Evolutionary conservation across 2,797 vertebrate genomes (phyloP).

Genomic region (Thalassophryne amazonica): DNA sequence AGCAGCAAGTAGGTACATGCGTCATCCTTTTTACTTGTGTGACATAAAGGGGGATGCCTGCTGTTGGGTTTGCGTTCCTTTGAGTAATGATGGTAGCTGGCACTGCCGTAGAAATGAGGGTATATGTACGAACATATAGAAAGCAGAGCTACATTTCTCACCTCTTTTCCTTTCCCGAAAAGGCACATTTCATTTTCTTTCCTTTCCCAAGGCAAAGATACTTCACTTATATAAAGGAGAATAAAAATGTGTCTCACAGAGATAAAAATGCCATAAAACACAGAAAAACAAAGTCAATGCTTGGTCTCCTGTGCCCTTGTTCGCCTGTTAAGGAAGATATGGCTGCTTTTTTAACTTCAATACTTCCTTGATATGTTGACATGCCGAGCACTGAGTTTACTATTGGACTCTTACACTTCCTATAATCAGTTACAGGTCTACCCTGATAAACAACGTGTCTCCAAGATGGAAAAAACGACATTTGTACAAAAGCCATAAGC

Average conservation of each 20-base stretch:
- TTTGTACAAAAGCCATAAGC: slow-evolving; percentile 23
- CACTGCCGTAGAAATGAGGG: neutral
- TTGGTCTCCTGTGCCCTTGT: slow-evolving; percentile 15
- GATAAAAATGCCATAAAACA: slow-evolving; percentile 12
- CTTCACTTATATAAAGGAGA: neutral
- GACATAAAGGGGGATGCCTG: too few species aligned
- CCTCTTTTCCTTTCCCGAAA: neutral
- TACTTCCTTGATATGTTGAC: neutral
- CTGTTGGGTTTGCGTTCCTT: too few species aligned
- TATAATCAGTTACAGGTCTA: slow-evolving; percentile 1
- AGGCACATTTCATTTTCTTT: too few species aligned
- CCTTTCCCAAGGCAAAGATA: neutral
- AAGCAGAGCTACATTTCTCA: neutral
- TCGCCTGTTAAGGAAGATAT: neutral
- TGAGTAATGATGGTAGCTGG: neutral
- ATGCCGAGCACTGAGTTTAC: slow-evolving; percentile 2
- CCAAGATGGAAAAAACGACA: slow-evolving; percentile 19
- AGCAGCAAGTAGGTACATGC: too few species aligned
- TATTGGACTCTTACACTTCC: neutral
- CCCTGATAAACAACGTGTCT: slow-evolving; percentile 12
- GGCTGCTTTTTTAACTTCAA: slow-evolving; percentile 7
- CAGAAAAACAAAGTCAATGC: slow-evolving; percentile 1
- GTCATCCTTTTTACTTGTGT: too few species aligned
- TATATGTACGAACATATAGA: neutral
- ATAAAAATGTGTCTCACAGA: slow-evolving; percentile 6